Evolutionary conservation across 2,888 invertebrate species (phyloP).

Genomic region (Lochmaea crataegi): DNA sequence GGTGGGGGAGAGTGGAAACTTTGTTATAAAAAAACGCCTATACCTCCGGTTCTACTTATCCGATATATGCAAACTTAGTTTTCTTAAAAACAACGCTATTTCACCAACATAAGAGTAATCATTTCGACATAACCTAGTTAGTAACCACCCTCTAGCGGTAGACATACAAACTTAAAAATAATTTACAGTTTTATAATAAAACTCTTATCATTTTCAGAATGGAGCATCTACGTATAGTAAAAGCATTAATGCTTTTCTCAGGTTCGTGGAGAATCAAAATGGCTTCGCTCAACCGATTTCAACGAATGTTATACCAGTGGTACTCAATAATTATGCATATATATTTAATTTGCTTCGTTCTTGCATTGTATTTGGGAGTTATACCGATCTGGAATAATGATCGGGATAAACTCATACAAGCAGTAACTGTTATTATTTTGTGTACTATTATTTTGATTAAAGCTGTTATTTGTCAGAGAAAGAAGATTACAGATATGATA

Average conservation of each 20-base stretch:
- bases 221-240: conserved; percentile 20
- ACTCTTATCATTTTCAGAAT: conserved; percentile 6
- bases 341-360: conserved; percentile 1
- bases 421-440: conserved; percentile 4
- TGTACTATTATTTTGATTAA: conserved; percentile 7
- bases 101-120: too few relatives aligned
- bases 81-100: too few relatives aligned
- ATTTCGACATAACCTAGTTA: too few relatives aligned
- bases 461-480: conserved; percentile 8
- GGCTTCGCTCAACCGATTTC: neutral
- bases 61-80: too few relatives aligned
- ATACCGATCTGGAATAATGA: conserved; percentile 1
- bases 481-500: conserved; percentile 14
- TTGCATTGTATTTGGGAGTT: conserved; percentile 5
- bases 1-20: too few relatives aligned
- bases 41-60: too few relatives aligned
- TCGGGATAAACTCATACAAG: neutral
- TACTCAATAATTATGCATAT: neutral
- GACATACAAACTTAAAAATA: too few relatives aligned
- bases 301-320: neutral
- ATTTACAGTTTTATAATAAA: too few relatives aligned
- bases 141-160: too few relatives aligned
- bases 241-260: conserved; percentile 17
- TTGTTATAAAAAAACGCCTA: too few relatives aligned
- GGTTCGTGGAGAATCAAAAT: conserved; percentile 19